These are phyloP conservation scores for Drosophila parvula DNA, from an alignment of 1,140 invertebrate genomes.

Conservation along the genomic window DNA sequence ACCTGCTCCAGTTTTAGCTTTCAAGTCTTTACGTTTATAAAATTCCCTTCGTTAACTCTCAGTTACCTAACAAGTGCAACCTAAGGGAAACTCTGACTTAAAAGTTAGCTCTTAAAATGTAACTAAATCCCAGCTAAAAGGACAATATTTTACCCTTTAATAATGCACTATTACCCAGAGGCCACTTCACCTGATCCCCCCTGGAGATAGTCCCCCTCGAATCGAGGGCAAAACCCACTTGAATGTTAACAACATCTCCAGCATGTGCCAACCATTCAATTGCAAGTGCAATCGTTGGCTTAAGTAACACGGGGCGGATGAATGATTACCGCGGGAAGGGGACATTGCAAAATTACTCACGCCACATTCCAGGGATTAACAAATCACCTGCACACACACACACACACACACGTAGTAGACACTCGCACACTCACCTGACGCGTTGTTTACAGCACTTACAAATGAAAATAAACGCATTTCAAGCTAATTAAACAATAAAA, in stretches of 20 bases:
- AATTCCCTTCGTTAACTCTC: not conserved
- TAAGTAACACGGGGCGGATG: conserved; percentile 25
- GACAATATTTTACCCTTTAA: not conserved
- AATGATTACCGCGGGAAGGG: conserved; percentile 15
- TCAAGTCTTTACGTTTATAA: too few species aligned
- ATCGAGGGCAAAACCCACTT: conserved; percentile 23
- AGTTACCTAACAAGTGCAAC: not conserved
- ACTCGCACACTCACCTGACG: conserved; percentile 38
- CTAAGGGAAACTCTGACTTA: not conserved
- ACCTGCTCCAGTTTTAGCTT: too few species aligned
- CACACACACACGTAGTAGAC: not conserved
- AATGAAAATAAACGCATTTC: conserved; percentile 81
- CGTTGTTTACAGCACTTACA: conserved; percentile 74
- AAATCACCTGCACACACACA: conserved; percentile 61
- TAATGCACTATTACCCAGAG: not conserved
- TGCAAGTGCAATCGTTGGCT: conserved; percentile 25
- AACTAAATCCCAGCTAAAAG: not conserved
- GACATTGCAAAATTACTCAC: conserved; percentile 47
- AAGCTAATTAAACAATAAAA: conserved; percentile 82
- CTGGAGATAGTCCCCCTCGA: conserved; percentile 1
- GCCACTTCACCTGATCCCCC: conserved; percentile 11
- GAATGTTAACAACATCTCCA: conserved; percentile 30
- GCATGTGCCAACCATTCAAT: conserved; percentile 28
- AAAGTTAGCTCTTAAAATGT: not conserved
- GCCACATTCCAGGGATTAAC: conserved; percentile 69